These are phyloP conservation scores for Cheilosia variabilis DNA, from an alignment of 2,888 invertebrate species.

Conservation along the genomic window DNA sequence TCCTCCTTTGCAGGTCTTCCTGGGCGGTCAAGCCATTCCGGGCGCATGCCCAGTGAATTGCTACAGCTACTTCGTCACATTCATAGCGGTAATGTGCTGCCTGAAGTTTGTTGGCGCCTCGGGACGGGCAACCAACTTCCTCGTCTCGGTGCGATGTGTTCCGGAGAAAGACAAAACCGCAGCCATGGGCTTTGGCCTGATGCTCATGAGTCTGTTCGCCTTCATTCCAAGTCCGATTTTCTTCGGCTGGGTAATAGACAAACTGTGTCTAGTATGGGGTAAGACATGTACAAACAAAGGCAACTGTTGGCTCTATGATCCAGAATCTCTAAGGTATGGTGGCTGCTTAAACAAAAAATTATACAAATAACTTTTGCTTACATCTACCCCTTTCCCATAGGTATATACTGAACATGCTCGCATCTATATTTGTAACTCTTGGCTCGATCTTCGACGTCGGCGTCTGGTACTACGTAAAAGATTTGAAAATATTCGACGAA, in stretches of 20 bases:
- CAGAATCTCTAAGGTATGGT: slow-evolving; percentile 84
- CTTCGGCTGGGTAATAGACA: slow-evolving; percentile 88
- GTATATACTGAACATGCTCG: slow-evolving; percentile 87
- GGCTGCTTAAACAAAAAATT: not conserved
- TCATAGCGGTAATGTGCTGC: slow-evolving; percentile 85
- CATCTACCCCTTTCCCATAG: slow-evolving; percentile 78
- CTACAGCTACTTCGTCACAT: slow-evolving; percentile 85
- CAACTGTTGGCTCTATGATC: slow-evolving; percentile 91
- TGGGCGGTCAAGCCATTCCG: slow-evolving; percentile 84
- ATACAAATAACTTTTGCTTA: no score
- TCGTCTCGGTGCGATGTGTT: slow-evolving; percentile 87
- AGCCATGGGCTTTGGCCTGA: slow-evolving; percentile 89
- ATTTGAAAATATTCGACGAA: slow-evolving; percentile 88
- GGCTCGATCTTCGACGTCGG: slow-evolving; percentile 88
- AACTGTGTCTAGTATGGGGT: slow-evolving; percentile 90
- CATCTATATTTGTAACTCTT: slow-evolving; percentile 87
- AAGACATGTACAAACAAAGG: slow-evolving; percentile 88
- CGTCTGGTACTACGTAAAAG: slow-evolving; percentile 89
- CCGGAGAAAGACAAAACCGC: slow-evolving; percentile 89
- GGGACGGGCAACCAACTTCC: slow-evolving; percentile 87
- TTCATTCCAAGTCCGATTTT: slow-evolving; percentile 91
- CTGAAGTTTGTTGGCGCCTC: slow-evolving; percentile 86
- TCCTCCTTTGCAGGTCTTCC: slow-evolving; percentile 64
- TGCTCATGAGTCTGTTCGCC: slow-evolving; percentile 88
- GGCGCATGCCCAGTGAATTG: slow-evolving; percentile 86